These are phyloP conservation scores for Incurvaria masculella DNA, from an alignment of 2,888 invertebrate species.

Conservation along the genomic window DNA sequence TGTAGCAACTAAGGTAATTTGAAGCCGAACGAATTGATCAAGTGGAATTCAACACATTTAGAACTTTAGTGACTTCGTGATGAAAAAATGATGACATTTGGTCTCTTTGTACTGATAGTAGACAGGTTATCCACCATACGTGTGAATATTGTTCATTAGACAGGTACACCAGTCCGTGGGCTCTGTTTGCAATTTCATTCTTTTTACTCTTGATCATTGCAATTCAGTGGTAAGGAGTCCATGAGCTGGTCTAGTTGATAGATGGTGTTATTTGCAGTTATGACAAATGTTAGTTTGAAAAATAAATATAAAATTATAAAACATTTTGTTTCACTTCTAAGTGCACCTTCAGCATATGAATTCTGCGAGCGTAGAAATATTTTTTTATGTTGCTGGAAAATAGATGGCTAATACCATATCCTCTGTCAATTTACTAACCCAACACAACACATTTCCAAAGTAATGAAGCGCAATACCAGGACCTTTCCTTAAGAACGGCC, in stretches of 20 bases:
- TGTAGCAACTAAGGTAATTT: not conserved
- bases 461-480: too few relatives aligned
- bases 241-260: slow-evolving; percentile 13
- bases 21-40: slow-evolving; percentile 34
- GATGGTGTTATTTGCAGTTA: slow-evolving; percentile 52
- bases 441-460: too few relatives aligned
- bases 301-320: slow-evolving; percentile 42
- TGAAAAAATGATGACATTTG: slow-evolving; percentile 47
- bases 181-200: too few relatives aligned
- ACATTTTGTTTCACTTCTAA: not conserved
- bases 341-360: too few relatives aligned
- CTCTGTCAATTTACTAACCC: too few relatives aligned
- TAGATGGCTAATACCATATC: too few relatives aligned
- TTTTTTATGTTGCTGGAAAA: too few relatives aligned
- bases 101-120: slow-evolving; percentile 52
- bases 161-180: slow-evolving; percentile 50
- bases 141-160: slow-evolving; percentile 55
- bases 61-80: slow-evolving; percentile 31
- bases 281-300: slow-evolving; percentile 52
- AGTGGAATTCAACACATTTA: slow-evolving; percentile 39
- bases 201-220: too few relatives aligned
- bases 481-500: too few relatives aligned
- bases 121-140: slow-evolving; percentile 32
- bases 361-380: too few relatives aligned
- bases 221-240: too few relatives aligned